Evolutionary conservation across 2,888 invertebrate species (phyloP), one percentile per base, ranked within the genome.

Genomic region (Coleophora deauratella): DNA sequence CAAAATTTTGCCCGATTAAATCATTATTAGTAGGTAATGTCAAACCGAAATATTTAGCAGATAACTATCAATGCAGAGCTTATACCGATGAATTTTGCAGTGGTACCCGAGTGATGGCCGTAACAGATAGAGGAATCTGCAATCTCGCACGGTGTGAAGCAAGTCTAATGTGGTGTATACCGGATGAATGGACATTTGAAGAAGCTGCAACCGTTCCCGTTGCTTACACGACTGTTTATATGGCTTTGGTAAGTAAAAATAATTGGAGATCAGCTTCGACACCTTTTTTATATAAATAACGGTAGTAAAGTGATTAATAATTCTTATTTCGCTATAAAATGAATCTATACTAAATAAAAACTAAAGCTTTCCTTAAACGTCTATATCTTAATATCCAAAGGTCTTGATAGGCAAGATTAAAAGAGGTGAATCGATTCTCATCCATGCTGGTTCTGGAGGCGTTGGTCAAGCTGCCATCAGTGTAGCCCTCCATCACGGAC

Each of bases 391-490:
- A 35, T 27, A 1, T 35, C n/a, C 32, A 11, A 13, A 86, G 86
- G 50, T 84, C 1, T 77, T 85, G 74, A 68, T 82, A 1, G 99
- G 97, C 13, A 89, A 91, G 52, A 88, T 98, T 75, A 89, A 90
- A 62, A 88, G 88, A 12, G 96, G 96, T 0, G 95, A 98, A 59
- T 90, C 91, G 1, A 90, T 98, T 9, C 87, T 98, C 1, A 93
- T 98, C 52, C 98, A 98, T 67, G 97, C 98, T 1, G 98, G 98
- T 3, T 94, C 95, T 9, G 98, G 98, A 2, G 98, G 98, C 45
- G 98, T 98, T 0, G 99, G 99, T 0, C 98, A 98, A 78, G 98
- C 99, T 0, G 97, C 98, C 41, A 99, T 99, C 55, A 89, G 96
- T 9, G 95, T 99, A 49, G 97, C 98, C 0, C 86, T 99, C 1